phyloP scores from a whole-genome alignment of 2,797 vertebrate genomes.

The Xenopus petersii region DNA sequence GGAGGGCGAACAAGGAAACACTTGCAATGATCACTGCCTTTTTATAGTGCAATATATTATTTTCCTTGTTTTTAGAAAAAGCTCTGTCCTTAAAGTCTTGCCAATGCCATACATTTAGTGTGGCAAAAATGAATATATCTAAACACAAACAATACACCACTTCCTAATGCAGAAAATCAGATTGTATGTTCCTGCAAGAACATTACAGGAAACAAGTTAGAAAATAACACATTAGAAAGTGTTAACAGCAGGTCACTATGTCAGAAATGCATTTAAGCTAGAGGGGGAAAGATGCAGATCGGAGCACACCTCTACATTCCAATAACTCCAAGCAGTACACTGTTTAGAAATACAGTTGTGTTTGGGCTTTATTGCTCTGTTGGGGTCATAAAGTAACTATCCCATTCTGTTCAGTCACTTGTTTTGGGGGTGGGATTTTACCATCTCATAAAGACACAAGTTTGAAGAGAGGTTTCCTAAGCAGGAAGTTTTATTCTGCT shows the following conservation, averaged over 20 bases:
- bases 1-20: neutral
- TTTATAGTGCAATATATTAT: too few species aligned
- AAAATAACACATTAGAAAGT: neutral
- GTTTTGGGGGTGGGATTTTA: conserved; percentile 52
- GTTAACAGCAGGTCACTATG: neutral
- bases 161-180: too few species aligned
- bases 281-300: neutral
- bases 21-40: neutral
- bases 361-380: neutral
- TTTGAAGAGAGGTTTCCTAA: conserved; percentile 61
- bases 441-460: conserved; percentile 61
- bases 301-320: too few species aligned
- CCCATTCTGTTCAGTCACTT: neutral
- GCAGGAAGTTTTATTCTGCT: conserved; percentile 54
- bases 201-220: neutral
- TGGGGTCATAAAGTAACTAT: neutral
- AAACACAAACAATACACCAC: too few species aligned
- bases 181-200: too few species aligned
- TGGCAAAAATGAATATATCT: too few species aligned
- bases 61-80: too few species aligned
- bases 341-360: neutral
- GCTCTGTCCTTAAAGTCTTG: too few species aligned
- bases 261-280: neutral
- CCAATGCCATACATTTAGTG: too few species aligned
- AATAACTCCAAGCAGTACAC: neutral